Evolutionary conservation across 2,888 invertebrate species (phyloP).

Genomic region (Morinoia aosen): DNA sequence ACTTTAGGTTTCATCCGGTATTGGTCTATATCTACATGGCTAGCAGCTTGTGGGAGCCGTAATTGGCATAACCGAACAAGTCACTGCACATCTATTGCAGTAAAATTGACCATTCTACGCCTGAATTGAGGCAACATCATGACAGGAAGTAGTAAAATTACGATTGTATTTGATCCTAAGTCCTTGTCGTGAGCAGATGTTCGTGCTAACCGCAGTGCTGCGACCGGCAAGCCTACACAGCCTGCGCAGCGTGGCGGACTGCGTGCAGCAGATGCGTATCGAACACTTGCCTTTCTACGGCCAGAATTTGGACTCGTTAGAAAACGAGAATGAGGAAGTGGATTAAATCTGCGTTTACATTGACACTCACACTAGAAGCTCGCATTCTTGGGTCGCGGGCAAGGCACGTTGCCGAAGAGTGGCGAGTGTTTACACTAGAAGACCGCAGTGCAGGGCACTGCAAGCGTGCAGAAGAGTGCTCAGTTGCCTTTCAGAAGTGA

Average conservation of each 20-base stretch:
- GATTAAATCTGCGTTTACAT: too few species aligned
- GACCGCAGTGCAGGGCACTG: too few species aligned
- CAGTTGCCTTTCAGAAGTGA: too few species aligned
- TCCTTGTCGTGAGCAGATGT: neutral
- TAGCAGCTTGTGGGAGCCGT: too few species aligned
- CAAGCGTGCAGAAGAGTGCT: too few species aligned
- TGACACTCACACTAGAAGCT: too few species aligned
- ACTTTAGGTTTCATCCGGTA: too few species aligned
- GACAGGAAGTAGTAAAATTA: neutral
- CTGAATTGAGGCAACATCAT: neutral
- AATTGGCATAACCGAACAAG: neutral
- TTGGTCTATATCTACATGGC: too few species aligned
- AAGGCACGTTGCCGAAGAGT: too few species aligned
- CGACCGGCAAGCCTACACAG: neutral
- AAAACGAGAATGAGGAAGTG: neutral
- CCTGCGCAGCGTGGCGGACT: neutral
- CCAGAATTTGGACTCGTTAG: neutral
- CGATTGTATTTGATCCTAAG: neutral
- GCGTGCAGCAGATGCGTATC: conserved; percentile 25
- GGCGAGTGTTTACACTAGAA: too few species aligned
- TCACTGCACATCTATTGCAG: neutral
- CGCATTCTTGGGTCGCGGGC: too few species aligned
- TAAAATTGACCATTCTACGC: neutral
- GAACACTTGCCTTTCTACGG: conserved; percentile 7
- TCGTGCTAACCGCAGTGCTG: conserved; percentile 18